Evolutionary conservation across 2,113 vertebrate species (phyloP).

Genomic region (Hoplias malabaricus): DNA sequence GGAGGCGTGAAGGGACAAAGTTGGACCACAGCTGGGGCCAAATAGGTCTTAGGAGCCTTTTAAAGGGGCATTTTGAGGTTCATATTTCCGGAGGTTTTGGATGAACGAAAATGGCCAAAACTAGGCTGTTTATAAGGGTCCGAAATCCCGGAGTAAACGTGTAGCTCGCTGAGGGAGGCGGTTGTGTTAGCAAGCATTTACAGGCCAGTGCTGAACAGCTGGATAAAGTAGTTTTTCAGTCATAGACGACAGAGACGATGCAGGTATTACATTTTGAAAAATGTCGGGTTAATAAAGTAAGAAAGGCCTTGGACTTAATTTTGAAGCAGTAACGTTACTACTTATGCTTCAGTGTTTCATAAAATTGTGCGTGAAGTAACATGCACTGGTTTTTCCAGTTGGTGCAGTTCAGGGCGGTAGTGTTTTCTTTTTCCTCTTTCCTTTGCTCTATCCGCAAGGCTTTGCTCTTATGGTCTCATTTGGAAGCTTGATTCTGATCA

Average conservation of each 20-base stretch:
- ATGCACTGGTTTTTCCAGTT: constrained; percentile 24
- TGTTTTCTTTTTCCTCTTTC: background rate
- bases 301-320: no score
- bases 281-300: no score
- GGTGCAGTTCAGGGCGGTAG: background rate
- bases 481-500: background rate
- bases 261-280: no score
- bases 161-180: background rate
- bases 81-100: no score
- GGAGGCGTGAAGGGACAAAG: no score
- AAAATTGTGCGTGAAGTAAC: constrained; percentile 7
- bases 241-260: no score
- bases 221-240: background rate
- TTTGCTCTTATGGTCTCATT: background rate
- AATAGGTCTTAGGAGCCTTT: no score
- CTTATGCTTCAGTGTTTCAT: background rate
- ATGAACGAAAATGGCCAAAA: no score
- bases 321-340: background rate
- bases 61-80: no score
- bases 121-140: no score
- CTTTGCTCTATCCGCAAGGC: background rate
- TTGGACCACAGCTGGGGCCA: no score
- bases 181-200: background rate
- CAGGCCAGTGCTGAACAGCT: background rate
- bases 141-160: background rate